phyloP scores from a whole-genome alignment of 2,888 invertebrate species.

The Mongoloraphidia duomilia region DNA sequence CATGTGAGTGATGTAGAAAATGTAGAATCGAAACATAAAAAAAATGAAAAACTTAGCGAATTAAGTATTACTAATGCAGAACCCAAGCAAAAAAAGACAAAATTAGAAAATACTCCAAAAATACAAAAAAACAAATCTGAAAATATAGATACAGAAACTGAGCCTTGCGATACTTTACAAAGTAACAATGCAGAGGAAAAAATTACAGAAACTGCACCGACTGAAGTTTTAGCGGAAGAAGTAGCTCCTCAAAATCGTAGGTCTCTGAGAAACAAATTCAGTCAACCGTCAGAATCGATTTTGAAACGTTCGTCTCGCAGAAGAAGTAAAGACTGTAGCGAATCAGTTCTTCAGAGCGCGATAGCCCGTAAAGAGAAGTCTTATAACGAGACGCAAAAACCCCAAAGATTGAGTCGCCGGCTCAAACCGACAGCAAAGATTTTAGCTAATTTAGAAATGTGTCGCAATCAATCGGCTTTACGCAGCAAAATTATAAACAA shows the following conservation, averaged over 20 bases:
- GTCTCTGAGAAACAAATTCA: slow-evolving; percentile 24
- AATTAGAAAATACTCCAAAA: slow-evolving; percentile 6
- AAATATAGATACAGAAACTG: slow-evolving; percentile 15
- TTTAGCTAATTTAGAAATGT: slow-evolving; percentile 46
- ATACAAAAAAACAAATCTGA: slow-evolving; percentile 11
- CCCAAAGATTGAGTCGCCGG: slow-evolving; percentile 37
- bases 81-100: not conserved
- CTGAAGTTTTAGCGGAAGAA: no score
- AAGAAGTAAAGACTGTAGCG: slow-evolving; percentile 43
- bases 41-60: slow-evolving; percentile 11
- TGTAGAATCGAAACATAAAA: not conserved
- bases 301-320: slow-evolving; percentile 49
- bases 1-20: no score
- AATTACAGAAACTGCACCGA: no score
- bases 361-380: slow-evolving; percentile 60
- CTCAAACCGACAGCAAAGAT: slow-evolving; percentile 54
- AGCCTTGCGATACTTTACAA: slow-evolving; percentile 11
- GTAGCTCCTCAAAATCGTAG: slow-evolving; percentile 23
- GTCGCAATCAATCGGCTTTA: slow-evolving; percentile 29
- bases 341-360: slow-evolving; percentile 52
- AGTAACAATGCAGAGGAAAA: not conserved
- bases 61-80: not conserved
- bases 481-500: slow-evolving; percentile 5
- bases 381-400: slow-evolving; percentile 36
- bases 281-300: slow-evolving; percentile 31